Evolutionary conservation across 2,888 invertebrate genomes (phyloP).

Genomic region (Epirrhoe alternata): DNA sequence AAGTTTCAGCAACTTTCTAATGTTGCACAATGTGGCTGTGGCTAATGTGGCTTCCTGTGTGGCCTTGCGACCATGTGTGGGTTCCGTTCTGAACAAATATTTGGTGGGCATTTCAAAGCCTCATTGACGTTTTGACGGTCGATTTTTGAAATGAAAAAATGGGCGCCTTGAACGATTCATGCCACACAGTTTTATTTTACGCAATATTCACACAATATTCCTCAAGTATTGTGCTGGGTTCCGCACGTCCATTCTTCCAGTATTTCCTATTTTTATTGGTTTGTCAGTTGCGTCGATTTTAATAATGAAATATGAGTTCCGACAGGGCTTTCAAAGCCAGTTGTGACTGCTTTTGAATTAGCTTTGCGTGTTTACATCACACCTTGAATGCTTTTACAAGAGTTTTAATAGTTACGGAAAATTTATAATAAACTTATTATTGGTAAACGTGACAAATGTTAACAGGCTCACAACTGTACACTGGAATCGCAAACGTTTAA

Average conservation of each 20-base stretch:
- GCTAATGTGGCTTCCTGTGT: slow-evolving; percentile 69
- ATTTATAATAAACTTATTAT: too few relatives aligned
- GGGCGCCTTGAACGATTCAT: slow-evolving; percentile 60
- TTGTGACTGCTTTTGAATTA: slow-evolving; percentile 66
- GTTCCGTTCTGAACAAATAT: slow-evolving; percentile 72
- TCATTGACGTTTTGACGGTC: slow-evolving; percentile 75
- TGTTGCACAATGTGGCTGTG: slow-evolving; percentile 67
- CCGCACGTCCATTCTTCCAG: slow-evolving; percentile 61
- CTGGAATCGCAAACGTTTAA: too few relatives aligned
- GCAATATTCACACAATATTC: slow-evolving; percentile 57
- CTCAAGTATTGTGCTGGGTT: slow-evolving; percentile 58
- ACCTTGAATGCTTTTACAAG: slow-evolving; percentile 20
- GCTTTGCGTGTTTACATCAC: slow-evolving; percentile 36
- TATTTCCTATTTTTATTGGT: slow-evolving; percentile 67
- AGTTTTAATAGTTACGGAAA: slow-evolving; percentile 4
- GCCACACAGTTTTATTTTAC: slow-evolving; percentile 37
- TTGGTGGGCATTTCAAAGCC: slow-evolving; percentile 76
- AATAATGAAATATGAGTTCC: slow-evolving; percentile 75
- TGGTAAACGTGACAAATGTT: background rate
- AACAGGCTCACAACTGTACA: background rate
- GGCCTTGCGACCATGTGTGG: slow-evolving; percentile 74
- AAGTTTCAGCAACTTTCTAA: slow-evolving; percentile 66
- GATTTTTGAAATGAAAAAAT: slow-evolving; percentile 64
- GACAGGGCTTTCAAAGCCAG: slow-evolving; percentile 56
- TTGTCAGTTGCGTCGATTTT: slow-evolving; percentile 73